Evolutionary conservation across 2,888 invertebrate species (phyloP).

Genomic region (Meteorus cinctellus): DNA sequence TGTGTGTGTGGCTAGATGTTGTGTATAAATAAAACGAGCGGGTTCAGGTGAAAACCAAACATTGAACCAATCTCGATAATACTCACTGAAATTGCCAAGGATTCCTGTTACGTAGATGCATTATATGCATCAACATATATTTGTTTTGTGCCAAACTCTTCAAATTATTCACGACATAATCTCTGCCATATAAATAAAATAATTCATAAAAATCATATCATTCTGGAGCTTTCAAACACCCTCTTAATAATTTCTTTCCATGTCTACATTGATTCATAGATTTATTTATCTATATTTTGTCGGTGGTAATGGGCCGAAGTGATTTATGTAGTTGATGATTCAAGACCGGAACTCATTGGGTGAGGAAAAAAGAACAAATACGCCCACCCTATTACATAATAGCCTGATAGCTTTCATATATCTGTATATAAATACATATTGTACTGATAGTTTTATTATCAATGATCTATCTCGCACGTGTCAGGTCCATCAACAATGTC

Average conservation of each 20-base stretch:
- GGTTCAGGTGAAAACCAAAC: constrained; percentile 57
- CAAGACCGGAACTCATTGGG: background rate
- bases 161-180: too few relatives aligned
- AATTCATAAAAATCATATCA: too few relatives aligned
- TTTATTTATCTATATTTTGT: background rate
- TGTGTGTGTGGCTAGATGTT: background rate
- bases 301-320: background rate
- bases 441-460: constrained; percentile 6
- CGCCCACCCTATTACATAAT: background rate
- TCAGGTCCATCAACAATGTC: constrained; percentile 4
- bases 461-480: background rate
- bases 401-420: background rate
- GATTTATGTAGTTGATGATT: constrained; percentile 2
- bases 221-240: too few relatives aligned
- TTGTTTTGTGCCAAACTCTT: background rate
- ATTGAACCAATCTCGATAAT: constrained; percentile 68
- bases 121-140: background rate
- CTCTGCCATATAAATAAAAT: too few relatives aligned
- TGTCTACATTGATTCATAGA: background rate
- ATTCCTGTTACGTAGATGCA: constrained; percentile 43
- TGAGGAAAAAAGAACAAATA: background rate
- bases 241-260: background rate
- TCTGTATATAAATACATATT: background rate
- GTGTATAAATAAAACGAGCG: constrained; percentile 44
- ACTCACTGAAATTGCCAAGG: constrained; percentile 53